Evolutionary conservation across 2,888 invertebrate genomes (phyloP).

Genomic region (Arenicola marina): DNA sequence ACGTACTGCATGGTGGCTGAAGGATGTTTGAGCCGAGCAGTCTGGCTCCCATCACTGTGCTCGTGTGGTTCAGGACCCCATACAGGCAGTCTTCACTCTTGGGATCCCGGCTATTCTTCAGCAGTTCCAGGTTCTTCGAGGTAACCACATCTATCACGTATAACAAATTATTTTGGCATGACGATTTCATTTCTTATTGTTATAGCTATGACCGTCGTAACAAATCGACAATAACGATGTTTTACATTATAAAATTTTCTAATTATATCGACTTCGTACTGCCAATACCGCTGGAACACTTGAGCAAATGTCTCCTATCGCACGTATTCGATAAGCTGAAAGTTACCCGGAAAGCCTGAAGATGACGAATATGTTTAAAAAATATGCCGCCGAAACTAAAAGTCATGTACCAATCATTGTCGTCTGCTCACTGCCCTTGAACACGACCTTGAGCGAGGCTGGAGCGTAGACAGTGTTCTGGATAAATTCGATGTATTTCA

Average conservation of each 20-base stretch:
- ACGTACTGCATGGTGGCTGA: conserved; percentile 70
- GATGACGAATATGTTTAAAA: too few species aligned
- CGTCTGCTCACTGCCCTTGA: conserved; percentile 79
- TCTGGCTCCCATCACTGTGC: conserved; percentile 76
- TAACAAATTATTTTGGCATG: too few species aligned
- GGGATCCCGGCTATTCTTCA: conserved; percentile 58
- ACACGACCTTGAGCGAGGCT: conserved; percentile 79
- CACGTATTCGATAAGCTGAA: too few species aligned
- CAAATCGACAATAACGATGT: too few species aligned
- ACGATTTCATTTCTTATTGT: too few species aligned
- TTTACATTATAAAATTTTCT: too few species aligned
- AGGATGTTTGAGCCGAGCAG: conserved; percentile 77
- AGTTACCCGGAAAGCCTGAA: too few species aligned
- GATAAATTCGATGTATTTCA: conserved; percentile 82
- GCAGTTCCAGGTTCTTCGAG: conserved; percentile 71
- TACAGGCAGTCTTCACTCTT: conserved; percentile 66
- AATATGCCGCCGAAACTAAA: too few species aligned
- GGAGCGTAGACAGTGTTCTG: conserved; percentile 76
- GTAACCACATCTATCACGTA: conserved; percentile 84
- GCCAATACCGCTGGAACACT: too few species aligned
- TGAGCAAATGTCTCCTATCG: too few species aligned
- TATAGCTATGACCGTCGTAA: too few species aligned
- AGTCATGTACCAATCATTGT: conserved; percentile 64
- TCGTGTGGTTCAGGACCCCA: conserved; percentile 72
- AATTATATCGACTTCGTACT: too few species aligned